Base-by-base conservation (phyloP, 2,113 vertebrate species). In the Arothron firmamentum region DNA sequence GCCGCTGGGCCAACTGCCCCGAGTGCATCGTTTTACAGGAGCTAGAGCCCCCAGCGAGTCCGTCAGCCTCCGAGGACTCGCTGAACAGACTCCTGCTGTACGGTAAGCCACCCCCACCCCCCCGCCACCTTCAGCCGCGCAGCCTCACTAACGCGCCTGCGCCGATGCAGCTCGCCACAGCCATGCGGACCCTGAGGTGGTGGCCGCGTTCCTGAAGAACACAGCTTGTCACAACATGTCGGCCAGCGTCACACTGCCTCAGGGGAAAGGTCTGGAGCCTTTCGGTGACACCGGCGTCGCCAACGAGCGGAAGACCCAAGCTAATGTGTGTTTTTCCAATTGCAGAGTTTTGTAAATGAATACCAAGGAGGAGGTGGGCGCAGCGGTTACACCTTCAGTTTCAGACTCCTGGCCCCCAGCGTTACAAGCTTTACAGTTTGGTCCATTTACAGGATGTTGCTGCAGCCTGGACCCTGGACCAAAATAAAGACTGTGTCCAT, bases 21-120 rank as follows among this genome's bases (percentile, higher is more conserved):
- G 52, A 78, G 28, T 88, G 86, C 67, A 77, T 88, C 4, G 18
- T 85, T 21, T 20, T 88, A 13, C 80, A 86, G 64, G 86, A 85
- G 62, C 1, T 63, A 1, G 76, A 83, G 17, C 78, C 74, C 0
- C 74, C 78, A 1, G 38, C 72, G 4, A 60, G 12, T 1, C 10
- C 62, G 11, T 51, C 45, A 5, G 79, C 49, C 56, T 13, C 67
- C 0, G 52, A 58, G 12, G 75, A 78, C 45, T 62, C 73, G 9
- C 62, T 86, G 18, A 49, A 52, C 70, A 79, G 86, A 79, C 17
- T 46, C 47, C 64, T 88, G 77, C 66, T 86, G 11, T 86, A 85
- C 15, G 18, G 86, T 88, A 43, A 74, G 82, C 4, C n/a, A n/a
- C n/a, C n/a, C n/a, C n/a, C n/a, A n/a, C n/a, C n/a, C n/a, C n/a